These are phyloP conservation scores for Brachyistius frenatus DNA, from an alignment of 2,113 vertebrate genomes.

Conservation along the genomic window DNA sequence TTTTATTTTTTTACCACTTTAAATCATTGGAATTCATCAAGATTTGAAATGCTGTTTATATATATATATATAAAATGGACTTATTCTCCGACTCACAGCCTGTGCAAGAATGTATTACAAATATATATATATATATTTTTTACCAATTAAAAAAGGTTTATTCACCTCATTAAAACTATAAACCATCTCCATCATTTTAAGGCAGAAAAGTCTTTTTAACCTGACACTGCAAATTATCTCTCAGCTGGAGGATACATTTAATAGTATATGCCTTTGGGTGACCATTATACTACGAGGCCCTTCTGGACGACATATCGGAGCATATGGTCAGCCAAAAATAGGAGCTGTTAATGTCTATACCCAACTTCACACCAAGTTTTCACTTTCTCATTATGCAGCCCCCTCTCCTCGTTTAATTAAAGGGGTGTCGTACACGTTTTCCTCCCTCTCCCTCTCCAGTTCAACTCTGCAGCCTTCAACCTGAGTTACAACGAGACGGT, in stretches of 20 bases:
- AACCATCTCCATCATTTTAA: slow-evolving; percentile 30
- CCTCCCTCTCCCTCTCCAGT: slow-evolving; percentile 31
- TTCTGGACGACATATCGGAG: slow-evolving; percentile 34
- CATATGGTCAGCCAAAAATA: slow-evolving; percentile 50
- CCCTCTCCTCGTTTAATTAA: slow-evolving; percentile 45
- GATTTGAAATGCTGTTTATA: neutral
- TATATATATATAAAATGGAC: neutral
- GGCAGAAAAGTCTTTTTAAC: slow-evolving; percentile 41
- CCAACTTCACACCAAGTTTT: slow-evolving; percentile 48
- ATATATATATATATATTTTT: neutral
- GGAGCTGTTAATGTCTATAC: slow-evolving; percentile 12
- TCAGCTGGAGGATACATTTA: slow-evolving; percentile 31
- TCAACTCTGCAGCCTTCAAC: slow-evolving; percentile 33
- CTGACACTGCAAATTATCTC: slow-evolving; percentile 48
- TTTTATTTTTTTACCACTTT: neutral
- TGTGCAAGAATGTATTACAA: neutral
- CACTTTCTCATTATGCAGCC: slow-evolving; percentile 31
- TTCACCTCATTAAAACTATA: slow-evolving; percentile 50
- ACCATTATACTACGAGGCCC: slow-evolving; percentile 14
- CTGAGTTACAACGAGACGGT: slow-evolving; percentile 43
- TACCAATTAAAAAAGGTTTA: neutral
- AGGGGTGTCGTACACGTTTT: slow-evolving; percentile 42
- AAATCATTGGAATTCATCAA: neutral
- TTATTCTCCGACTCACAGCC: neutral
- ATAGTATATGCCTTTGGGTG: slow-evolving; percentile 29